Base-by-base conservation (phyloP, 2,797 vertebrate genomes). In the Cyprinodon diabolis region DNA sequence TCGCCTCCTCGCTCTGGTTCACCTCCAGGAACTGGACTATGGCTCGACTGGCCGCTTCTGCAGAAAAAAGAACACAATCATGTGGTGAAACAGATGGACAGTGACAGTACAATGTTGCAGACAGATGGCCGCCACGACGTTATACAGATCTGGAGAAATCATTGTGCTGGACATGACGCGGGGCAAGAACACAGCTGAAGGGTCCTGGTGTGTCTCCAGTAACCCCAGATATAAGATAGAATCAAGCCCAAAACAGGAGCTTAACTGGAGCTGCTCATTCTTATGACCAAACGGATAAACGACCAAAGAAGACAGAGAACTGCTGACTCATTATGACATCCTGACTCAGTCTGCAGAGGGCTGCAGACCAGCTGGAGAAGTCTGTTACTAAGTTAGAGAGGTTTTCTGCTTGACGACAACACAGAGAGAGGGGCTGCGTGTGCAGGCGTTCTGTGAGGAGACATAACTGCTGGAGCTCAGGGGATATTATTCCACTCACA, bases 21-120 rank as follows among this genome's bases (percentile, higher is more conserved):
- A 99, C 96, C 94, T 99, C 98, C 89, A 99, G 92, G 87, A 99
- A 99, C 77, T 99, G 98, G 86, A 99, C 98, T 60, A 99, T 99
- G 86, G 98, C 97, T 87, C 98, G 95, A 89, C 98, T 99, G 79
- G 98, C 98, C 56, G 98, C 98, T 93, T 99, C 98, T 99, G 91
- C 6, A 58, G 68, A 72, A 68, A 25, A 12, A 43, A 35, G 67
- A 63, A 76, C 47, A 82, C 15, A 77, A 43, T 79, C 7, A 35
- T 13, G 69, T 17, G 30, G 17, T 79, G 71, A 75, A 45, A 23
- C 19, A 47, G 68, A 79, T 68, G 63, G 30, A 76, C 66, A 66
- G 73, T 68, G 79, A 82, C 74, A 69, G 74, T 66, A 75, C 25
- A 37, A 48, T 63, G 60, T 63, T 43, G 37, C 40, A n/a, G 37